A percentile compares a stretch with the other conserved stretches of the same genome.
Evolutionary conservation across 2,888 invertebrate species (phyloP).

Genomic region (Amitus sp.): DNA sequence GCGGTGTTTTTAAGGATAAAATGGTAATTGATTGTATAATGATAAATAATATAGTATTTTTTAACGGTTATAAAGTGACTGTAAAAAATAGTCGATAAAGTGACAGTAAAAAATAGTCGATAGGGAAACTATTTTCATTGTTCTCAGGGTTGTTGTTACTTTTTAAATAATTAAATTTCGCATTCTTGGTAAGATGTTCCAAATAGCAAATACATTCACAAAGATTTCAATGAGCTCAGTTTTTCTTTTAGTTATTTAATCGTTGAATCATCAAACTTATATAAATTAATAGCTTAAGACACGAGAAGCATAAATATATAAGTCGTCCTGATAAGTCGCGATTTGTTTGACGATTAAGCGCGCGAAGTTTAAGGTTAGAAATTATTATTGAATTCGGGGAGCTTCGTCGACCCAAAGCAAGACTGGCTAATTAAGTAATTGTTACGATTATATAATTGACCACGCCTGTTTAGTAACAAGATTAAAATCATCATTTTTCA

Average conservation of each 20-base stretch:
- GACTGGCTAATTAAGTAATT: slow-evolving; percentile 61
- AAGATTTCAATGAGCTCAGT: neutral
- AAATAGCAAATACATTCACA: slow-evolving; percentile 10
- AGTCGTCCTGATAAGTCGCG: slow-evolving; percentile 29
- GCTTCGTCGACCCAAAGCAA: slow-evolving; percentile 51
- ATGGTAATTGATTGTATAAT: slow-evolving; percentile 50
- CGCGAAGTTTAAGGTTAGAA: neutral
- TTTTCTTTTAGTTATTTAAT: slow-evolving; percentile 36
- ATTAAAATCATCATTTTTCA: neutral
- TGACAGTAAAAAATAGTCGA: slow-evolving; percentile 55
- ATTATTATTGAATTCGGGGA: slow-evolving; percentile 15
- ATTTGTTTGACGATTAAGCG: slow-evolving; percentile 16
- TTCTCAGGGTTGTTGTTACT: slow-evolving; percentile 59
- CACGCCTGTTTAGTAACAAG: slow-evolving; percentile 7
- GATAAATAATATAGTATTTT: slow-evolving; percentile 59
- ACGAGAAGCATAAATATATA: slow-evolving; percentile 15
- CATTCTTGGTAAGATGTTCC: slow-evolving; percentile 30
- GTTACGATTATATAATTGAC: slow-evolving; percentile 47
- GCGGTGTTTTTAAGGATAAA: slow-evolving; percentile 34
- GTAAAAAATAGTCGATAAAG: slow-evolving; percentile 53
- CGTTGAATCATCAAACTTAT: slow-evolving; percentile 32
- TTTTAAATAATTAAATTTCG: slow-evolving; percentile 42
- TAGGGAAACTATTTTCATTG: slow-evolving; percentile 53
- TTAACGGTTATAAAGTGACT: no score
- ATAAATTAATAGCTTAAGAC: slow-evolving; percentile 38